Evolutionary conservation across 2,113 vertebrate species (phyloP).

Genomic region (Eidolon helvum): DNA sequence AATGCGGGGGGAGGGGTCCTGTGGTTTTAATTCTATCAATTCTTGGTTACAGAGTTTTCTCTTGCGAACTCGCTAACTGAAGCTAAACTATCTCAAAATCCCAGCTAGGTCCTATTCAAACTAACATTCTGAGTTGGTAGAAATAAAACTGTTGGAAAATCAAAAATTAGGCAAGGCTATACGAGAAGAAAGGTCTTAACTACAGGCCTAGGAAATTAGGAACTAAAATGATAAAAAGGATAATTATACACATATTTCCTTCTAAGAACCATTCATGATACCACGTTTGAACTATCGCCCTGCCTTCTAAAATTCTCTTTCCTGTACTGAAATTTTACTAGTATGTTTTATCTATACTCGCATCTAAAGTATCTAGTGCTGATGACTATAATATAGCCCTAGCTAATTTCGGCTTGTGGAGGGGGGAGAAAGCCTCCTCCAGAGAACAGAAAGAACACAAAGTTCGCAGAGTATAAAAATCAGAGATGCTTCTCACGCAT

Average conservation of each 20-base stretch:
- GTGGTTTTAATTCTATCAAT: neutral
- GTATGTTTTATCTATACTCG: neutral
- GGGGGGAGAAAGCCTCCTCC: neutral
- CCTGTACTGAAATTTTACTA: neutral
- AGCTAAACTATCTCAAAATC: conserved; percentile 1
- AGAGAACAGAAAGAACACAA: neutral
- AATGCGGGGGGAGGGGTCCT: neutral
- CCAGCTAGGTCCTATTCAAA: neutral
- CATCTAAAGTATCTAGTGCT: neutral
- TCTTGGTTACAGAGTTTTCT: neutral
- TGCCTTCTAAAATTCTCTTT: neutral
- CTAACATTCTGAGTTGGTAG: neutral
- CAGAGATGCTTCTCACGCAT: neutral
- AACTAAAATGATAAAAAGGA: neutral
- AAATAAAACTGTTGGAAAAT: neutral
- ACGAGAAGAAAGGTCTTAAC: neutral
- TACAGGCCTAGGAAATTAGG: neutral
- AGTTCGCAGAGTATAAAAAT: neutral
- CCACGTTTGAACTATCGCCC: neutral
- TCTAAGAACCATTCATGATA: neutral
- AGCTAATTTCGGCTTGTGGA: neutral
- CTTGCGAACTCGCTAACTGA: neutral
- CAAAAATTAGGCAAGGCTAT: neutral
- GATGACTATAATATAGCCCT: neutral
- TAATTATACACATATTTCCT: neutral